A percentile compares a stretch with the other conserved stretches of the same genome.
Conservation (phyloP, 2,888 invertebrate species). For the Tipula vernalis region DNA sequence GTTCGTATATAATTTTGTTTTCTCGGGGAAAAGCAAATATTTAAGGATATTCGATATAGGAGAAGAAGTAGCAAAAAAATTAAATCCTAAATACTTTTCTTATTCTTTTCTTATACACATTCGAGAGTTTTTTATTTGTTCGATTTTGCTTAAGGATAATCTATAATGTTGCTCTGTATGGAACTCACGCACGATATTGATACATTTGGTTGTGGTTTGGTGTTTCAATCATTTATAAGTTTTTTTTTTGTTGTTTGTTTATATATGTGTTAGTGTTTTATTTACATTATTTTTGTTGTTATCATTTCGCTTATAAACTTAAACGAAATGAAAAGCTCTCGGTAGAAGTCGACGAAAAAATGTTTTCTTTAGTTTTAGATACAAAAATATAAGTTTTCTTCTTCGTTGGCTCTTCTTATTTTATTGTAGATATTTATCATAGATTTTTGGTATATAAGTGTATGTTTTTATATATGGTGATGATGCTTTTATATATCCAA, state of each 20-base stretch:
- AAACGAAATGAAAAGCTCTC: background rate
- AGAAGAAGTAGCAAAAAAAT: background rate
- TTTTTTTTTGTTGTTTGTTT: too few species aligned
- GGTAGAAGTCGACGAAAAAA: background rate
- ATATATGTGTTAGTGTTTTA: too few species aligned
- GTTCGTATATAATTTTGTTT: background rate
- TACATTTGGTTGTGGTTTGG: background rate
- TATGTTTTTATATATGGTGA: background rate
- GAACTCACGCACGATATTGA: background rate
- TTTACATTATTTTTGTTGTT: background rate
- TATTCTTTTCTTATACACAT: background rate
- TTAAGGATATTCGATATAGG: background rate
- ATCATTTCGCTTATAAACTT: background rate
- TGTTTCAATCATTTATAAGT: background rate
- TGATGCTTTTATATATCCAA: background rate
- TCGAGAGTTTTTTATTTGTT: background rate
- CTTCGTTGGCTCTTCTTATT: background rate
- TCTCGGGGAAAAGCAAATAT: background rate
- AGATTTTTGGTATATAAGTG: background rate
- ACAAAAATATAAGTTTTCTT: background rate
- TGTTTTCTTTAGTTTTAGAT: background rate
- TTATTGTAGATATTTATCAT: background rate
- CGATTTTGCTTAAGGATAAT: background rate
- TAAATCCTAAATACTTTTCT: background rate
- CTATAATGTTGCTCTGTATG: background rate